phyloP scores from a whole-genome alignment of 2,797 vertebrate genomes.

The Cheirogaleus major region DNA sequence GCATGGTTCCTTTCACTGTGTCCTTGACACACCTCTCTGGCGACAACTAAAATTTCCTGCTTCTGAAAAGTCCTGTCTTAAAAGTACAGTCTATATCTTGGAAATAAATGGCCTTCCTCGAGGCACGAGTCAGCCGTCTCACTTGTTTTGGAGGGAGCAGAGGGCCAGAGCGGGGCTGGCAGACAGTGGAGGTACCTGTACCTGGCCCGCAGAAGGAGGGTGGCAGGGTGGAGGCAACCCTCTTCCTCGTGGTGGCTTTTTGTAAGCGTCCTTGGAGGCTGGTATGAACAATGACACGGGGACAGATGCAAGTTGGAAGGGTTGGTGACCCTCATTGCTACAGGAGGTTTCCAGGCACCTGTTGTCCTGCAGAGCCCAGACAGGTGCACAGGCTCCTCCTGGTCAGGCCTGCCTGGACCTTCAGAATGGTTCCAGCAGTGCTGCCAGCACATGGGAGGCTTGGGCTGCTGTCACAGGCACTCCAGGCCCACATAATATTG shows the following conservation, averaged over 20 bases:
- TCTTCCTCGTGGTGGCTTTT: not conserved
- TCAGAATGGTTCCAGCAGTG: not conserved
- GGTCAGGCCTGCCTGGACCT: not conserved
- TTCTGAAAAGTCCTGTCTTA: constrained; percentile 72
- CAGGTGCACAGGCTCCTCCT: not conserved
- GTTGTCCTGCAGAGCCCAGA: not conserved
- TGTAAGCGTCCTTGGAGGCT: not conserved
- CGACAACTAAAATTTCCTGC: constrained; percentile 66
- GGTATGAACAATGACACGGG: not conserved
- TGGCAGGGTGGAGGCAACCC: not conserved
- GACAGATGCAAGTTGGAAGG: not conserved
- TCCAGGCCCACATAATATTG: not conserved
- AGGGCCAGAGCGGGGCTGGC: not conserved
- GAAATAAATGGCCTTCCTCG: constrained; percentile 85
- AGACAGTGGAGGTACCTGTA: not conserved
- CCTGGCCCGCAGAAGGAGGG: too few species aligned
- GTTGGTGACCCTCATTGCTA: not conserved
- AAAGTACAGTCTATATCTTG: constrained; percentile 82
- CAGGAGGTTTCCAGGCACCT: not conserved
- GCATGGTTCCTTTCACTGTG: constrained; percentile 70
- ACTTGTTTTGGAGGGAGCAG: constrained; percentile 60
- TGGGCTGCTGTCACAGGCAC: not conserved
- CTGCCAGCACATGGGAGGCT: not conserved
- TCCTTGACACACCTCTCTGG: constrained; percentile 77
- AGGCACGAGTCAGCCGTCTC: constrained; percentile 44